Evolutionary conservation across 30 jellyfish, hydroid and myxozoan genomes (phyloP), one percentile per base, ranked within the genome.

Genomic region (Kudoa iwatai): DNA sequence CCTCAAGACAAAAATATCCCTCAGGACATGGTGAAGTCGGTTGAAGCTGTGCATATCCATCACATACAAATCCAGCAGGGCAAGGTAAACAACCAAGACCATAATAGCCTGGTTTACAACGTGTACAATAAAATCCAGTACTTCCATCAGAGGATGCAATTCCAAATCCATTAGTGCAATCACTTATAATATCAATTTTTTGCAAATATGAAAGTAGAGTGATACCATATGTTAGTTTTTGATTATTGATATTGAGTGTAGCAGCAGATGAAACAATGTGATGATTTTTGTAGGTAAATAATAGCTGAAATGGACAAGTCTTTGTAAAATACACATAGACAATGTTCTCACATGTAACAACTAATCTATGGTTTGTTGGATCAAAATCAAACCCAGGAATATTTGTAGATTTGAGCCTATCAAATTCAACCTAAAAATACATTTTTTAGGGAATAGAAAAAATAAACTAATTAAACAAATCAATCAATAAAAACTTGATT

Each of bases 1-100:
- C 28, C 24, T 38, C 28, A 9, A 18, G 24, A 38, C 20, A 38
- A 17, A 6, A 38, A 15, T 15, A n/a, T 1, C 94, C 94, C 33
- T 62, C 94, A 0, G 94, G 94, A 44, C 94, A 77, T 6, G 94
- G 87, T 10, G 87, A 87, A 34, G 87, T 77, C 14, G 94, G 94
- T 54, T 77, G 94, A 34, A 77, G 45, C 82, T 64, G 86, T 54
- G 87, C 61, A 55, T 77, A 77, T 44, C 64, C 94, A 52, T 86
- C 57, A 51, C 94, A 77, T 25, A 52, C 60, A 33, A 77, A 77
- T 21, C 94, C 94, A 23, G 94, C 74, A 12, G 88, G 87, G 44
- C 94, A 77, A 3, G 88, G 62, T 21, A 82, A 60, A 55, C 94
- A 77, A 3, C 94, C 94, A 20, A 77, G 81, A 13, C 94, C 94